phyloP scores from a whole-genome alignment of 2,797 vertebrate genomes.

The Emydoidea blandingii region DNA sequence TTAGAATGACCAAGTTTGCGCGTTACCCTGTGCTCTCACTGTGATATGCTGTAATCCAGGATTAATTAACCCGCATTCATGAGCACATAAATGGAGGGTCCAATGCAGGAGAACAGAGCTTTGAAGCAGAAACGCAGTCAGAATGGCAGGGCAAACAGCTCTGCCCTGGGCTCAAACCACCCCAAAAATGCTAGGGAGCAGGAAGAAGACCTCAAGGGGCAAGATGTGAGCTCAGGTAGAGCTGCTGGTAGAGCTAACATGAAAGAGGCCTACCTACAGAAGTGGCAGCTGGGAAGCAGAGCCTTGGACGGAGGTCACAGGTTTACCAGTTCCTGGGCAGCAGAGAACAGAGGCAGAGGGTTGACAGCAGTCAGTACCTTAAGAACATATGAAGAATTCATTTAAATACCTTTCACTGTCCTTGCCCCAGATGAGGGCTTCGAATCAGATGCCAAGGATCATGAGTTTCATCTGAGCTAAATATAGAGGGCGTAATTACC shows the following conservation, averaged over 20 bases:
- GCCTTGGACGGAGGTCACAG: accelerated
- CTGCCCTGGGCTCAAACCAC: neutral
- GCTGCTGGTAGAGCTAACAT: neutral
- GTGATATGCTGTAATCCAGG: neutral
- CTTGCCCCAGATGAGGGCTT: accelerated
- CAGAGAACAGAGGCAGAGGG: neutral
- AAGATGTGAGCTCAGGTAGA: neutral
- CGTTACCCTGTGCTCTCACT: neutral
- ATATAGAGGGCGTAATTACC: neutral
- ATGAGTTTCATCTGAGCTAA: neutral
- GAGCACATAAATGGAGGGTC: neutral
- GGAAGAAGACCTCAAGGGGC: neutral
- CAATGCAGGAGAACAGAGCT: neutral
- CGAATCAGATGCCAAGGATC: neutral
- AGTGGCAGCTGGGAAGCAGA: neutral
- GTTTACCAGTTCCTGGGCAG: neutral
- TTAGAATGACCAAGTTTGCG: neutral
- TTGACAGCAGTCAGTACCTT: accelerated
- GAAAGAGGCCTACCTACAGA: neutral
- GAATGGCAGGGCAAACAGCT: accelerated
- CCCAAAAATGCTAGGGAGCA: neutral
- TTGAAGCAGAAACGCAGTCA: accelerated
- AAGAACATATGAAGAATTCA: neutral
- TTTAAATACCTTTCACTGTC: neutral
- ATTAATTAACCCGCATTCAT: neutral